phyloP scores from a whole-genome alignment of 2,113 vertebrate species.

The Ictalurus furcatus region DNA sequence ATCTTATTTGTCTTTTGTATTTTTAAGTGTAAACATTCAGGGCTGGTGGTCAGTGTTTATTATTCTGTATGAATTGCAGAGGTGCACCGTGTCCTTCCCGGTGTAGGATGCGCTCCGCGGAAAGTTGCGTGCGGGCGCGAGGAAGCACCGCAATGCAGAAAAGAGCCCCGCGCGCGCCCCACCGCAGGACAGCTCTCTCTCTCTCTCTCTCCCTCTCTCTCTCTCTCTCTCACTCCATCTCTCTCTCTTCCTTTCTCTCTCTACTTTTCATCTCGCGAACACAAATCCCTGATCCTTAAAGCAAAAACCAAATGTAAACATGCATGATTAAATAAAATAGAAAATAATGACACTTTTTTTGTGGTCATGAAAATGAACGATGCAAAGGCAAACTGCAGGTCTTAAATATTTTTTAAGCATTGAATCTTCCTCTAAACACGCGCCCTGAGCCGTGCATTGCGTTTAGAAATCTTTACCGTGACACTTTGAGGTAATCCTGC shows the following conservation, averaged over 20 bases:
- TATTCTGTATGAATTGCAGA: neutral
- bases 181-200: conserved; percentile 14
- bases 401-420: no score
- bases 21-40: neutral
- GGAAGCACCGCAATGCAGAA: conserved; percentile 81
- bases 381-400: neutral
- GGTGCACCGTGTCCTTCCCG: conserved; percentile 5
- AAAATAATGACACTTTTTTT: neutral
- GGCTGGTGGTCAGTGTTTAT: neutral
- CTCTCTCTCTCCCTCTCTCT: conserved; percentile 13
- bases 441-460: neutral
- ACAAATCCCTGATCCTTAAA: neutral
- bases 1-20: neutral
- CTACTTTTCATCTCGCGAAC: conserved; percentile 1
- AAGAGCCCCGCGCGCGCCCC: conserved; percentile 56
- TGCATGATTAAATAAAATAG: neutral
- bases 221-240: neutral
- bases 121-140: conserved; percentile 69
- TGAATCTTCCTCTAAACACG: neutral
- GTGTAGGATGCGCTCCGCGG: conserved; percentile 42
- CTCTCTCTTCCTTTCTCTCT: neutral
- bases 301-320: neutral
- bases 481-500: conserved; percentile 40
- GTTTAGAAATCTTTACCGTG: neutral
- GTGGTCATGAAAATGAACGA: neutral